A percentile compares a stretch with the other conserved stretches of the same genome.
Conservation (phyloP, 64 coral and sea anemone species). For the Actinia equina region DNA sequence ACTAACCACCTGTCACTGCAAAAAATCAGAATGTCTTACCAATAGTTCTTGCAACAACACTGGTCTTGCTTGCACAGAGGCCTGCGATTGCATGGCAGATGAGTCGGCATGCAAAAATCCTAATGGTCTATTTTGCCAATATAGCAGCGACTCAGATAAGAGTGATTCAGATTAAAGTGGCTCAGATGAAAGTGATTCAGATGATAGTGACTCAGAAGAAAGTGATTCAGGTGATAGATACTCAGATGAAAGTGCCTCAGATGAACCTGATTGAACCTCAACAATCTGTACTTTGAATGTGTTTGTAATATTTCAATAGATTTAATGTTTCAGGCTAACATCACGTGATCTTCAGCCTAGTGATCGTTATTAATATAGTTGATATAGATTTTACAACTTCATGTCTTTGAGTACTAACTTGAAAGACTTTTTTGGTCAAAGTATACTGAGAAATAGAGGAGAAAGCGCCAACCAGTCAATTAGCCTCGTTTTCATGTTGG, state of each 20-base stretch:
- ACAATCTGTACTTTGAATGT: too few species aligned
- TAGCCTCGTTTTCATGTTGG: constrained; percentile 35
- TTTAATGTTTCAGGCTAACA: too few species aligned
- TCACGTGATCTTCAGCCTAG: too few species aligned
- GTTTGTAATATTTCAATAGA: too few species aligned
- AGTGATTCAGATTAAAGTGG: not conserved
- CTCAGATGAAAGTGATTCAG: not conserved
- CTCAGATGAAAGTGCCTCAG: not conserved
- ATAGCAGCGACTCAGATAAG: not conserved
- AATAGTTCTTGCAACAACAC: constrained; percentile 27
- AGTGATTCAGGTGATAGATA: not conserved
- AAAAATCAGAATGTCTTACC: not conserved
- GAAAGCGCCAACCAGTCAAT: not conserved
- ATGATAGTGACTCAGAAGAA: not conserved
- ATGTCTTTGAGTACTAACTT: constrained; percentile 14
- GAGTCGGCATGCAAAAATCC: not conserved
- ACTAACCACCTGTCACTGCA: not conserved
- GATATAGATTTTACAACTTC: not conserved
- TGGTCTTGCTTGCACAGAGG: constrained; percentile 48
- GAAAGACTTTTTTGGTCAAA: constrained; percentile 9
- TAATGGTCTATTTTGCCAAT: constrained; percentile 5
- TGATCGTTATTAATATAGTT: not conserved
- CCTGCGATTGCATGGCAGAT: constrained; percentile 64
- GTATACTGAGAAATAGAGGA: constrained; percentile 11
- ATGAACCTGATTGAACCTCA: too few species aligned